phyloP scores from a whole-genome alignment of 1,140 invertebrate genomes.

The Drosophila nasuta region DNA sequence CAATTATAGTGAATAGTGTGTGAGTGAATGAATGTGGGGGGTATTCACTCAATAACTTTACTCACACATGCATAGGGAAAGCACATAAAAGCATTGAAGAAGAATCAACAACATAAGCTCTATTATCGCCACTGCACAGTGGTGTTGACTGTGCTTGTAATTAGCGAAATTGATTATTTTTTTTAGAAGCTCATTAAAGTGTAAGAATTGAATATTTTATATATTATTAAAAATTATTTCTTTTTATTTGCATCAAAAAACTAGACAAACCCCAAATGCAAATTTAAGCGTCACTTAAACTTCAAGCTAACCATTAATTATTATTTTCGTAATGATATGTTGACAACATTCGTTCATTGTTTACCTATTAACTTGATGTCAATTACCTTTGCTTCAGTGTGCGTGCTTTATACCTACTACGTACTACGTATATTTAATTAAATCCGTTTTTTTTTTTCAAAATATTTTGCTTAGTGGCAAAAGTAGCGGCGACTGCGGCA shows the following conservation, averaged over 20 bases:
- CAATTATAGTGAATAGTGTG: constrained; percentile 1
- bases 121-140: constrained; percentile 37
- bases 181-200: neutral
- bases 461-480: constrained; percentile 38
- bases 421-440: constrained; percentile 70
- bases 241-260: neutral
- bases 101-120: constrained; percentile 37
- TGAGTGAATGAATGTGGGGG: constrained; percentile 1
- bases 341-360: neutral
- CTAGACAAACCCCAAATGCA: neutral
- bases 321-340: constrained; percentile 2
- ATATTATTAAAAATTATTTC: too few species aligned
- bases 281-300: neutral
- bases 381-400: constrained; percentile 45
- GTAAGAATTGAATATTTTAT: too few species aligned
- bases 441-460: constrained; percentile 55
- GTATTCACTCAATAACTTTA: constrained; percentile 20
- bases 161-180: constrained; percentile 3
- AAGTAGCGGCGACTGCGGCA: neutral
- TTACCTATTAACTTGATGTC: constrained; percentile 1
- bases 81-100: constrained; percentile 11
- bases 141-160: neutral
- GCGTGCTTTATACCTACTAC: constrained; percentile 9
- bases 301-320: neutral
- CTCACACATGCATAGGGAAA: constrained; percentile 25